phyloP scores from a whole-genome alignment of 2,113 vertebrate species.

The Catagonus wagneri region DNA sequence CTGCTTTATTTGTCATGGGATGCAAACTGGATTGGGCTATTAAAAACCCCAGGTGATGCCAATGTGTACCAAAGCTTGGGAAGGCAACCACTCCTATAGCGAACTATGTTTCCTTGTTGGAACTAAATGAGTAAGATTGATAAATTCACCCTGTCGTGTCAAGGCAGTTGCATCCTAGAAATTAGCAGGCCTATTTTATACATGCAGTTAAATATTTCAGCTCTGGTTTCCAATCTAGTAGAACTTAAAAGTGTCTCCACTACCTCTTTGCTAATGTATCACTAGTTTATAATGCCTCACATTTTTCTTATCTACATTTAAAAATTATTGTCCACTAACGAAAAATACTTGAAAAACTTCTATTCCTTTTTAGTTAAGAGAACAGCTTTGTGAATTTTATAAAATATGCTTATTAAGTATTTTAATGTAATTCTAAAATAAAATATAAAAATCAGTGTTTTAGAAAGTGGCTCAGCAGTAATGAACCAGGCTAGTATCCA shows the following conservation, averaged over 20 bases:
- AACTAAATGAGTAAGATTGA: neutral
- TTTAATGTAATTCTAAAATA: too few species aligned
- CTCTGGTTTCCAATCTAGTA: neutral
- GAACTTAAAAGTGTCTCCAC: neutral
- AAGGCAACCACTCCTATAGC: neutral
- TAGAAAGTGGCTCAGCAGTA: too few species aligned
- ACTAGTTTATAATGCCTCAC: neutral
- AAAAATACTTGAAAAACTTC: neutral
- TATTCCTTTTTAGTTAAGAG: neutral
- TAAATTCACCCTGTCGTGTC: neutral
- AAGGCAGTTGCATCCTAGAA: neutral
- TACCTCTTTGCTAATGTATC: neutral
- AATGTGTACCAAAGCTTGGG: neutral
- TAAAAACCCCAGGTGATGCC: neutral
- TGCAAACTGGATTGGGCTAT: neutral
- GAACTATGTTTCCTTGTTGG: neutral
- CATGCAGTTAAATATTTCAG: neutral
- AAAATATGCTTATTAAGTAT: too few species aligned
- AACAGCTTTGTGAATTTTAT: neutral
- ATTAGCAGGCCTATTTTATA: neutral
- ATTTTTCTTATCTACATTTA: neutral
- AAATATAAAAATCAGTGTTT: too few species aligned
- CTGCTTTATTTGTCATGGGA: neutral
- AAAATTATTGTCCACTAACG: neutral
- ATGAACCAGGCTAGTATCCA: too few species aligned